Percentiles rank a stretch among this genome's conserved stretches.
Evolutionary conservation across 2,113 vertebrate genomes (phyloP).

Genomic region (Rostratula benghalensis): DNA sequence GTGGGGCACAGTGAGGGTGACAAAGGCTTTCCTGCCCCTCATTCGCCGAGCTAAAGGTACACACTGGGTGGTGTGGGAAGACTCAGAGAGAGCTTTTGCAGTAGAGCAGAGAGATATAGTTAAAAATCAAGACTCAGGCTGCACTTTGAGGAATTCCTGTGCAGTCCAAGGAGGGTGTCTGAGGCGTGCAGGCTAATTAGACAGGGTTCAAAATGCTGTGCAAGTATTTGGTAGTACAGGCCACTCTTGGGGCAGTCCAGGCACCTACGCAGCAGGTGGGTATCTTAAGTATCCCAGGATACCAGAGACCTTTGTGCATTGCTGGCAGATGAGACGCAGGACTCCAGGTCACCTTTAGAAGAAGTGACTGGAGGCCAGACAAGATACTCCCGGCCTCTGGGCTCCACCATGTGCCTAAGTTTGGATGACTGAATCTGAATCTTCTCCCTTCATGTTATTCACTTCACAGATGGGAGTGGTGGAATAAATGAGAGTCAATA

Average conservation of each 20-base stretch:
- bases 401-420: not conserved
- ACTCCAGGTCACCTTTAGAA: not conserved
- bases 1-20: slow-evolving; percentile 87
- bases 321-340: not conserved
- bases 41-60: slow-evolving; percentile 85
- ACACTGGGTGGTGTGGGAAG: not conserved
- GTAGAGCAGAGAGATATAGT: not conserved
- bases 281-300: not conserved
- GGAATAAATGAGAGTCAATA: not conserved
- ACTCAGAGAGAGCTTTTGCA: not conserved
- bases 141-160: not conserved
- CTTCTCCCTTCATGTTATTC: not conserved
- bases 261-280: not conserved
- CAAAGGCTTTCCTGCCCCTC: slow-evolving; percentile 86
- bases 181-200: not conserved
- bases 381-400: not conserved
- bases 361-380: not conserved
- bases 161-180: not conserved
- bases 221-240: not conserved
- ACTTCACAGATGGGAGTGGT: not conserved
- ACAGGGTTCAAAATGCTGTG: not conserved
- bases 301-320: not conserved
- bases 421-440: not conserved
- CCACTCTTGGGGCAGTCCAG: not conserved
- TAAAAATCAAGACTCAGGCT: not conserved